These are phyloP conservation scores for Darevskia nairensis DNA, from an alignment of 2,797 vertebrate genomes.

Conservation along the genomic window DNA sequence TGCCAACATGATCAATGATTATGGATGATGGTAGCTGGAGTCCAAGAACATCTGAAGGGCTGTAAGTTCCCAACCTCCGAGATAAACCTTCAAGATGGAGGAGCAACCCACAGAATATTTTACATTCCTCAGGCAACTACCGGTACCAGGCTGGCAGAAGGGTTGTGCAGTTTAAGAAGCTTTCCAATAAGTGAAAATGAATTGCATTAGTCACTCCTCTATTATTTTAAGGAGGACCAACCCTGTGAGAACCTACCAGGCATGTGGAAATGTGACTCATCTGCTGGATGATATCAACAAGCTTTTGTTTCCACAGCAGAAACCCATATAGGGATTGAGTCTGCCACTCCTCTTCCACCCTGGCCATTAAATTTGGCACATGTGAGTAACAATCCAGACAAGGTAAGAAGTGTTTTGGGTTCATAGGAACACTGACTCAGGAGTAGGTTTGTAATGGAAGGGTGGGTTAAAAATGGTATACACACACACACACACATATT, in stretches of 20 bases:
- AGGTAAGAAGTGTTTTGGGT: background rate
- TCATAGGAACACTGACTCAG: background rate
- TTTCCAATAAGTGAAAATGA: background rate
- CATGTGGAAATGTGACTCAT: slow-evolving; percentile 2
- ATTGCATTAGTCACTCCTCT: slow-evolving; percentile 1
- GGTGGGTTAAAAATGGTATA: too few relatives aligned
- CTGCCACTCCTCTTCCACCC: background rate
- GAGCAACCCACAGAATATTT: background rate
- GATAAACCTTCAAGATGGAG: background rate
- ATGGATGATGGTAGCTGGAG: background rate
- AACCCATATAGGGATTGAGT: background rate
- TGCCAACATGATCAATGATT: background rate
- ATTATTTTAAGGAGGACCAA: background rate
- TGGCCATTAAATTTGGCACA: background rate
- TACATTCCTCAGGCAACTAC: background rate
- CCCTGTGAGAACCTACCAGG: background rate
- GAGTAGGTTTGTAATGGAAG: background rate
- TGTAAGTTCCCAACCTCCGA: too few relatives aligned
- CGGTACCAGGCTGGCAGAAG: background rate
- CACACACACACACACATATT: too few relatives aligned
- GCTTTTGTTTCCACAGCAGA: background rate
- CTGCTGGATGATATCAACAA: background rate
- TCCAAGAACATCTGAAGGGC: too few relatives aligned
- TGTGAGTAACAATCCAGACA: background rate
- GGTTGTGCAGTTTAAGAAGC: background rate